Evolutionary conservation across 2,797 vertebrate genomes (phyloP).

Genomic region (Xerus rutilus): DNA sequence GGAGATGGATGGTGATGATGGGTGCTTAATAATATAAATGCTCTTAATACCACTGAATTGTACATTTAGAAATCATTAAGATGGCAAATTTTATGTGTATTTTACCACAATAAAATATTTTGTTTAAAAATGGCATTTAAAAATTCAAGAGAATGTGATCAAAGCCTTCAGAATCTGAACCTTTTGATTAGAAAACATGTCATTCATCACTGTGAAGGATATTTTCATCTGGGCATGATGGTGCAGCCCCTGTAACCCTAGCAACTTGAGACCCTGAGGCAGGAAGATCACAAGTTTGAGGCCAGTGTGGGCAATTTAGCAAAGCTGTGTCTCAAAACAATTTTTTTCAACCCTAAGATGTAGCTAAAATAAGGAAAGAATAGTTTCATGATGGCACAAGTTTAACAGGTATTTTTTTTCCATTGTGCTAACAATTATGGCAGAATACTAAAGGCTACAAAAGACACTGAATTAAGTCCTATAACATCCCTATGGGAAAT

Average conservation of each 20-base stretch:
- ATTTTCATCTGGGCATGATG: neutral
- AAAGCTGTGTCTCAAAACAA: neutral
- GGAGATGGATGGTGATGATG: neutral
- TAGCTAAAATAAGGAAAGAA: neutral
- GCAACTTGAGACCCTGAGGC: neutral
- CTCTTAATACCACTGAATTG: neutral
- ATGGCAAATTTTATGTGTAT: neutral
- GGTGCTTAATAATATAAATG: neutral
- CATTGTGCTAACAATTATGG: neutral
- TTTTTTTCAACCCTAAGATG: neutral
- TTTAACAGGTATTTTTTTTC: neutral
- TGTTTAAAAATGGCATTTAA: neutral
- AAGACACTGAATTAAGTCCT: neutral
- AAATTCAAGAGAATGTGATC: neutral
- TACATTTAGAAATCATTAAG: neutral
- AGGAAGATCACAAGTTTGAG: neutral
- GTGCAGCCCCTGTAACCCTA: neutral
- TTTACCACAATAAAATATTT: neutral
- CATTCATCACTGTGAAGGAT: neutral
- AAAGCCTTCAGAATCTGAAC: constrained; percentile 9
- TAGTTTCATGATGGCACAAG: neutral
- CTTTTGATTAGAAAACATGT: neutral
- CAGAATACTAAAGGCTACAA: neutral
- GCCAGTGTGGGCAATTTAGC: neutral
- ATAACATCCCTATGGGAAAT: neutral